A percentile compares a stretch with the other conserved stretches of the same genome.
These are phyloP conservation scores for Meloidogyne exigua DNA, from an alignment of 1,140 invertebrate species.

Conservation along the genomic window DNA sequence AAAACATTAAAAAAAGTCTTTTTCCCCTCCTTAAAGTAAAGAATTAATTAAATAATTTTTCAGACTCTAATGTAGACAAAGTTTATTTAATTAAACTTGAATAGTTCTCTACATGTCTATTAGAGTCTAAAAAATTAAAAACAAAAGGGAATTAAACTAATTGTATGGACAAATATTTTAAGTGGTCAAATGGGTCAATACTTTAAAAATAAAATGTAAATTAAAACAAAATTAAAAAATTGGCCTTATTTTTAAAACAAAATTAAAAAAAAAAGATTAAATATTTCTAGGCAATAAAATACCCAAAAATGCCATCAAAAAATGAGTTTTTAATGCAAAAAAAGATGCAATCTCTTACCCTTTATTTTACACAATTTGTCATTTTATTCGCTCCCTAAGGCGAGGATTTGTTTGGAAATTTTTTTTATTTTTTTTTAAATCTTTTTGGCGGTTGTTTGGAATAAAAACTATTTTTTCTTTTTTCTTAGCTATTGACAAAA, in stretches of 20 bases:
- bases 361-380: conserved; percentile 1
- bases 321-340: conserved; percentile 5
- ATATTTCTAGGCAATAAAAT: not conserved
- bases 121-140: too few species aligned
- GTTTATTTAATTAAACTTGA: too few species aligned
- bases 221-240: not conserved
- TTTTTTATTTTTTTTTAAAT: not conserved
- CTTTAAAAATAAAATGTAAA: not conserved
- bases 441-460: not conserved
- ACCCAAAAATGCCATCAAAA: not conserved
- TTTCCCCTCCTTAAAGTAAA: too few species aligned
- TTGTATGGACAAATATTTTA: too few species aligned
- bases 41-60: too few species aligned
- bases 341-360: not conserved
- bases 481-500: not conserved
- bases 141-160: too few species aligned
- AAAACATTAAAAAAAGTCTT: too few species aligned
- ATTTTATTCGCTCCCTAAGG: conserved; percentile 1
- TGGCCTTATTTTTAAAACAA: not conserved
- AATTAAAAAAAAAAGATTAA: too few species aligned
- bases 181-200: too few species aligned
- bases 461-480: not conserved
- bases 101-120: too few species aligned
- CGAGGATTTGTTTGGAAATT: not conserved
- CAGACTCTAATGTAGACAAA: too few species aligned